phyloP scores from a whole-genome alignment of 1,140 invertebrate genomes.

The Zaprionus tsacasi region DNA sequence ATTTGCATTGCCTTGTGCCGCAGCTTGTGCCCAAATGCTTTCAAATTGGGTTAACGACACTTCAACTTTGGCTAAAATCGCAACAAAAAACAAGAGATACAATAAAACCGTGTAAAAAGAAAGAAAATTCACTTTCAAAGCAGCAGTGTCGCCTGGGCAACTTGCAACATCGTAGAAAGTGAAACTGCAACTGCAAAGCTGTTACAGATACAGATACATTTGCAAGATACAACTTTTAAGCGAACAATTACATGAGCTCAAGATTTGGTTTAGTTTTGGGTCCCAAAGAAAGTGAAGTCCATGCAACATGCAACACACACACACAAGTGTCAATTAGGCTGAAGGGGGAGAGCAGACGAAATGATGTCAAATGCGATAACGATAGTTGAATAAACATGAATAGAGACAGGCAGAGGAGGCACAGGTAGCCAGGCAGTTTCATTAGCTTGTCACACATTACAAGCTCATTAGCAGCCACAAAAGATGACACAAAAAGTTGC shows the following conservation, averaged over 20 bases:
- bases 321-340: constrained; percentile 42
- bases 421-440: constrained; percentile 6
- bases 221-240: constrained; percentile 20
- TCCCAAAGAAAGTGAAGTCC: constrained; percentile 62
- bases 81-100: constrained; percentile 9
- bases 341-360: constrained; percentile 3
- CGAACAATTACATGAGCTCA: constrained; percentile 66
- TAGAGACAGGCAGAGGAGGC: constrained; percentile 12
- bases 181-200: constrained; percentile 64
- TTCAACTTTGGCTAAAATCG: constrained; percentile 58
- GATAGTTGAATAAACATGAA: constrained; percentile 23
- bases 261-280: constrained; percentile 54
- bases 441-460: constrained; percentile 28
- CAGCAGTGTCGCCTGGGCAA: constrained; percentile 51
- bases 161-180: constrained; percentile 65
- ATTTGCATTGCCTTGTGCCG: constrained; percentile 47
- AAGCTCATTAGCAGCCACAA: constrained; percentile 54
- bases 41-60: constrained; percentile 82
- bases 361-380: constrained; percentile 29
- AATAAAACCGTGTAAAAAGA: constrained; percentile 16
- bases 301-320: constrained; percentile 50
- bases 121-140: constrained; percentile 68
- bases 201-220: constrained; percentile 54
- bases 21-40: constrained; percentile 71
- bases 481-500: constrained; percentile 45